These are phyloP conservation scores for Fulica atra DNA, from an alignment of 2,113 vertebrate genomes.

Conservation along the genomic window DNA sequence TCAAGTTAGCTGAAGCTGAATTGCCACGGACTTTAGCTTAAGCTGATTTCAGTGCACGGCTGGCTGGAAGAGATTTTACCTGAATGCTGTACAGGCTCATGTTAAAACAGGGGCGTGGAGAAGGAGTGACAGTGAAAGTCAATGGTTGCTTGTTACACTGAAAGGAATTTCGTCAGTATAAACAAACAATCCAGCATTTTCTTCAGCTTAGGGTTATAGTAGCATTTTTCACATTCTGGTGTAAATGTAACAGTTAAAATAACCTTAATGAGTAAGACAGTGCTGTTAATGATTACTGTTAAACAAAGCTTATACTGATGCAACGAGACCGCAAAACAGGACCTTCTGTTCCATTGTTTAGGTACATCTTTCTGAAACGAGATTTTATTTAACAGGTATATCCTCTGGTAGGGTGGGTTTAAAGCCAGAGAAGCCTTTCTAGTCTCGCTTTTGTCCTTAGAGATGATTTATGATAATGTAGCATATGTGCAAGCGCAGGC, in stretches of 20 bases:
- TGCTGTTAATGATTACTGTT: background rate
- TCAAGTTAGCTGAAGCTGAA: background rate
- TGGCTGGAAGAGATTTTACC: background rate
- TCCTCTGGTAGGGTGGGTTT: background rate
- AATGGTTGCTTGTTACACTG: background rate
- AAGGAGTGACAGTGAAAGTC: background rate
- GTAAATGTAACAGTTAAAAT: background rate
- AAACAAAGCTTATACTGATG: background rate
- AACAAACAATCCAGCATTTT: background rate
- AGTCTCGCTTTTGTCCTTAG: background rate
- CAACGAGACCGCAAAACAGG: background rate
- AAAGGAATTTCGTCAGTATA: background rate
- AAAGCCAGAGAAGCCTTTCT: background rate
- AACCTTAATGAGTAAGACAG: background rate
- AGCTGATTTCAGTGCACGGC: conserved; percentile 5
- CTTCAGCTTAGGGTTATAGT: background rate
- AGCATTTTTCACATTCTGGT: conserved; percentile 2
- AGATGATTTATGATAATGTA: background rate
- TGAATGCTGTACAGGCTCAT: background rate
- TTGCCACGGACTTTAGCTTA: background rate
- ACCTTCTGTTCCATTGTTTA: background rate
- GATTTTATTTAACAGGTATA: background rate
- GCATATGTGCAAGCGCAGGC: background rate
- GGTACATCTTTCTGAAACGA: background rate
- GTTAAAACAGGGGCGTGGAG: background rate